Percentiles rank a stretch among this genome's conserved stretches.
Conservation (phyloP, 2,797 vertebrate genomes). For the Argyrosomus regius region DNA sequence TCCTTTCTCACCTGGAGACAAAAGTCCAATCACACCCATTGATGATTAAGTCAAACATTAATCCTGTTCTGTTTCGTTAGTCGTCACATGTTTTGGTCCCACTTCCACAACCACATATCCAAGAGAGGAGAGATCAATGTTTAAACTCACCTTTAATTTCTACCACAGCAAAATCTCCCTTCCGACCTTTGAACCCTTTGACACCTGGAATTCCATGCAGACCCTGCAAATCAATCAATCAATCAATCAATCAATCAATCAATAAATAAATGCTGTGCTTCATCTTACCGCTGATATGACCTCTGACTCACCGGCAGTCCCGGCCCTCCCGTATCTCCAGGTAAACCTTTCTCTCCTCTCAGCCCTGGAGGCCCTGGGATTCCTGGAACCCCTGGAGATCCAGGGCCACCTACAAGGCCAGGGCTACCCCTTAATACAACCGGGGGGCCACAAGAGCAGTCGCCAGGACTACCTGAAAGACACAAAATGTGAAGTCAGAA, state of each 20-base stretch:
- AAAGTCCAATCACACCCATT: not conserved
- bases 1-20: conserved; percentile 78
- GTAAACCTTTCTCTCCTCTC: conserved; percentile 65
- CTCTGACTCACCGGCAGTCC: conserved; percentile 70
- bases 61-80: not conserved
- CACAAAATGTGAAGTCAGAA: not conserved
- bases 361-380: conserved; percentile 56
- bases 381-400: conserved; percentile 65
- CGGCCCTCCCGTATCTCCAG: conserved; percentile 61
- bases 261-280: not conserved
- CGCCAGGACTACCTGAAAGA: conserved; percentile 54
- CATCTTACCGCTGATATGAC: not conserved
- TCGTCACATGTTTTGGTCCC: no score
- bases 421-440: conserved; percentile 10
- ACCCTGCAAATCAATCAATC: conserved; percentile 71
- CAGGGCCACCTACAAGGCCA: conserved; percentile 64
- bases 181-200: conserved; percentile 81
- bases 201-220: conserved; percentile 71
- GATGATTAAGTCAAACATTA: not conserved
- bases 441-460: conserved; percentile 72
- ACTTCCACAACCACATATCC: no score
- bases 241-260: not conserved
- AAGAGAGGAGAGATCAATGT: no score
- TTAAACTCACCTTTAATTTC: conserved; percentile 73
- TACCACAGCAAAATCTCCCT: conserved; percentile 71